A percentile compares a stretch with the other conserved stretches of the same genome.
Evolutionary conservation across 2,113 vertebrate species (phyloP).

Genomic region (Vidua chalybeata): DNA sequence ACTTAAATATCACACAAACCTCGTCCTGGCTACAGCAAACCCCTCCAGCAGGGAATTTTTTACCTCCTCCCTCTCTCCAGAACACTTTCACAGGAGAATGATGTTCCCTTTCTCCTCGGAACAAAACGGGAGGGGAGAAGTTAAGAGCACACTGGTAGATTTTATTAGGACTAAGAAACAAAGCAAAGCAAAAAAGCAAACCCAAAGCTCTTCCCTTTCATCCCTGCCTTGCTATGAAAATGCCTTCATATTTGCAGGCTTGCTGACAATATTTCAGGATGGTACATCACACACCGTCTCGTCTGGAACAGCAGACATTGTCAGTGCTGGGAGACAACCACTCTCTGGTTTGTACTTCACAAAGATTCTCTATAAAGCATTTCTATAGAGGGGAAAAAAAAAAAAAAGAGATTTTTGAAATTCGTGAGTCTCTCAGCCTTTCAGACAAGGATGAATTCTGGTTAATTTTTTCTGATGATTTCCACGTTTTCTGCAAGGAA

Average conservation of each 20-base stretch:
- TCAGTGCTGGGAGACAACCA: conserved; percentile 59
- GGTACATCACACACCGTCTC: conserved; percentile 59
- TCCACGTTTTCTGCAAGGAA: conserved; percentile 35
- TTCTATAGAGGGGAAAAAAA: neutral
- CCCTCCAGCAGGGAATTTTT: neutral
- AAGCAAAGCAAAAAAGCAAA: conserved; percentile 60
- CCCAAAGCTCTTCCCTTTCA: conserved; percentile 60
- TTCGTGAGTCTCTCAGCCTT: conserved; percentile 25
- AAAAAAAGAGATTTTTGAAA: conserved; percentile 7
- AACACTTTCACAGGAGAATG: neutral
- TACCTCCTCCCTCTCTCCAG: neutral
- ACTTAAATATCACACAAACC: neutral
- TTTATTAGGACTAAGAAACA: conserved; percentile 53
- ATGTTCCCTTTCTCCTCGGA: neutral
- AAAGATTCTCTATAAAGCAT: conserved; percentile 41
- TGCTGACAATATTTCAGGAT: conserved; percentile 66
- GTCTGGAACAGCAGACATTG: conserved; percentile 62
- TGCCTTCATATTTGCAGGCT: conserved; percentile 61
- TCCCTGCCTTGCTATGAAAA: conserved; percentile 57
- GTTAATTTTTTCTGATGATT: conserved; percentile 64
- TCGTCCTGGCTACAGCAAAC: neutral
- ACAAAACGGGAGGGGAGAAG: conserved; percentile 7
- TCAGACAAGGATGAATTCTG: conserved; percentile 40
- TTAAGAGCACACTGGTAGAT: conserved; percentile 15
- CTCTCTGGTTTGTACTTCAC: conserved; percentile 55